Evolutionary conservation across 1,140 invertebrate genomes (phyloP), one percentile per base, ranked within the genome.

Genomic region (Sycophaga agraensis): DNA sequence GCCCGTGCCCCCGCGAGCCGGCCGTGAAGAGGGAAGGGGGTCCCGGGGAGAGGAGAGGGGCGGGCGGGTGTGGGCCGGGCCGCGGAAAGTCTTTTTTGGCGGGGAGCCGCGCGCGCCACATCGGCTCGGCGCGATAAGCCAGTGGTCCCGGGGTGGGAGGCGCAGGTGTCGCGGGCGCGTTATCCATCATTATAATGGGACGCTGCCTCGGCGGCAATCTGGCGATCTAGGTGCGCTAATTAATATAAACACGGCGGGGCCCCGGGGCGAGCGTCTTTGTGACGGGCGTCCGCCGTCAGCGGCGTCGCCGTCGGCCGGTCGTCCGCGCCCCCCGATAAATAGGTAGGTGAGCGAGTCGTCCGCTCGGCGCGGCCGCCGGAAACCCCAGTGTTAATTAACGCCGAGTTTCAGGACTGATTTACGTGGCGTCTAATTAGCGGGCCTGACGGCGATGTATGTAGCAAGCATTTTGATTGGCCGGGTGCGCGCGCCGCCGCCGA

Each of bases 361-460:
- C 21, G 24, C 19, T 19, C 43, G 37, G 7, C 39, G 40, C 39
- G 59, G 40, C 14, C 28, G 26, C 8, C 54, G 60, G 53, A 63
- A 63, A 58, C 39, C 68, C 73, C 74, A 71, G 75, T 78, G 77
- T 79, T 80, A 80, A 80, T 80, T 80, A 79, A 78, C 77, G 76
- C 75, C 75, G 73, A 78, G 75, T 78, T 79, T 78, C 76, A 77
- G 75, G 73, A 78, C 77, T 80, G 77, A 79, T 79, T 78, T 79
- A 79, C 77, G 76, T 79, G 76, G 76, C 77, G 76, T 79, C 78
- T 80, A 80, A 80, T 80, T 80, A 80, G 77, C 73, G 68, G 68
- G 71, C 70, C 74, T 79, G 76, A 77, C 75, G 75, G 72, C 73
- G 75, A 58, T 63, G 61, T 58, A 78, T 76, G 73, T 74, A 78